Conservation (phyloP, 2,113 vertebrate species). For the Vombatus ursinus region DNA sequence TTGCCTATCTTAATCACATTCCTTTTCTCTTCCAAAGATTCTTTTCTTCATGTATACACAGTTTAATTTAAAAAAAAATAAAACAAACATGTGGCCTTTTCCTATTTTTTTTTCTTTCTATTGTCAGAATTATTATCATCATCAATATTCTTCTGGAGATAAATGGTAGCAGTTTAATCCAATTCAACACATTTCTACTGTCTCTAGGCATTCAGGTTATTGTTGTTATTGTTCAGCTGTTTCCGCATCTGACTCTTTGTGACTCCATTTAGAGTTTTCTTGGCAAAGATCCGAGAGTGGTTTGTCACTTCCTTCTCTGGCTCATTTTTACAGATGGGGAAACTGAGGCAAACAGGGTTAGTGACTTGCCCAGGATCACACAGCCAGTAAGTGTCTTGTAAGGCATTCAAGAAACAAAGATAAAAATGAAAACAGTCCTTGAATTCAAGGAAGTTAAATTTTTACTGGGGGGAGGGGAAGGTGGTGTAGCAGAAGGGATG, state of each 20-base stretch:
- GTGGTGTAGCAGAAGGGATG: background rate
- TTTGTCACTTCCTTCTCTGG: too few species aligned
- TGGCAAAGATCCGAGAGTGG: too few species aligned
- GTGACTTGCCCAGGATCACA: background rate
- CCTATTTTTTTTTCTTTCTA: background rate
- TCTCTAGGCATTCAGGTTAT: background rate
- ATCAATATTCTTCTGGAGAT: background rate
- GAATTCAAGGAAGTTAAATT: background rate
- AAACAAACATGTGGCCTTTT: rapidly evolving
- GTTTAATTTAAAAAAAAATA: background rate
- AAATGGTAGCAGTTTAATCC: background rate
- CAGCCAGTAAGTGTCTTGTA: background rate
- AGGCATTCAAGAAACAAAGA: background rate
- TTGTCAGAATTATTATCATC: background rate
- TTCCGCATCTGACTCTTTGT: too few species aligned
- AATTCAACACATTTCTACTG: background rate
- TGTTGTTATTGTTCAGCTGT: too few species aligned
- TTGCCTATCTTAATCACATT: background rate
- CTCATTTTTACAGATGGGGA: background rate
- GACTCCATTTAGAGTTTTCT: too few species aligned
- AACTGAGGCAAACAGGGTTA: background rate
- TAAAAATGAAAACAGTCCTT: background rate
- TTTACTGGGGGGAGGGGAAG: background rate
- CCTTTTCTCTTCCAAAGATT: background rate
- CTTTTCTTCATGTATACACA: background rate